Percentiles rank a stretch among this genome's conserved stretches.
Evolutionary conservation across 2,888 invertebrate genomes (phyloP).

Genomic region (Epinotia nisella): DNA sequence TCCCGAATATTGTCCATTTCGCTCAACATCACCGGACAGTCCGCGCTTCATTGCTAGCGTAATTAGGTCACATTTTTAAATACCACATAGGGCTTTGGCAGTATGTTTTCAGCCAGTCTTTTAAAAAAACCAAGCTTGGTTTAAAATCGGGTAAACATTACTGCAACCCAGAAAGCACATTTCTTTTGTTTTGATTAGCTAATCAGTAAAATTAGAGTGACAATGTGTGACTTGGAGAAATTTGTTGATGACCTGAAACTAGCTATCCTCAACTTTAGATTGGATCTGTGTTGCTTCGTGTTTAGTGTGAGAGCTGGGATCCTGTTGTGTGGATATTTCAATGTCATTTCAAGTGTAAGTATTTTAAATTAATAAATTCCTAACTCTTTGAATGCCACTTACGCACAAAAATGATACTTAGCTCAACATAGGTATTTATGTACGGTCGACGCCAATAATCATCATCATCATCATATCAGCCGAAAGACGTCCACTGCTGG

Average conservation of each 20-base stretch:
- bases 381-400: too few relatives aligned
- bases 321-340: slow-evolving; percentile 31
- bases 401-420: too few relatives aligned
- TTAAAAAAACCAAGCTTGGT: neutral
- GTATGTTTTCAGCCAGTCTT: neutral
- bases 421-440: too few relatives aligned
- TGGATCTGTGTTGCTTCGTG: slow-evolving; percentile 38
- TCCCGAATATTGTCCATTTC: slow-evolving; percentile 32
- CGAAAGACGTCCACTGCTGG: too few relatives aligned
- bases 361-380: neutral
- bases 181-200: neutral
- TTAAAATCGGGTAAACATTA: too few relatives aligned
- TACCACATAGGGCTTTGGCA: neutral
- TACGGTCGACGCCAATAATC: too few relatives aligned
- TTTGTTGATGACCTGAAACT: slow-evolving; percentile 18
- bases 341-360: slow-evolving; percentile 38
- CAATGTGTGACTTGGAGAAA: slow-evolving; percentile 29
- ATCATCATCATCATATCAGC: too few relatives aligned
- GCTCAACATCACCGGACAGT: slow-evolving; percentile 1
- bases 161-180: neutral
- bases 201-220: neutral
- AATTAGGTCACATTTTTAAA: slow-evolving; percentile 17
- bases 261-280: slow-evolving; percentile 26
- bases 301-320: slow-evolving; percentile 28
- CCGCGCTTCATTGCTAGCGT: slow-evolving; percentile 5